phyloP scores from a whole-genome alignment of 2,888 invertebrate genomes.

The Tetranychus piercei region DNA sequence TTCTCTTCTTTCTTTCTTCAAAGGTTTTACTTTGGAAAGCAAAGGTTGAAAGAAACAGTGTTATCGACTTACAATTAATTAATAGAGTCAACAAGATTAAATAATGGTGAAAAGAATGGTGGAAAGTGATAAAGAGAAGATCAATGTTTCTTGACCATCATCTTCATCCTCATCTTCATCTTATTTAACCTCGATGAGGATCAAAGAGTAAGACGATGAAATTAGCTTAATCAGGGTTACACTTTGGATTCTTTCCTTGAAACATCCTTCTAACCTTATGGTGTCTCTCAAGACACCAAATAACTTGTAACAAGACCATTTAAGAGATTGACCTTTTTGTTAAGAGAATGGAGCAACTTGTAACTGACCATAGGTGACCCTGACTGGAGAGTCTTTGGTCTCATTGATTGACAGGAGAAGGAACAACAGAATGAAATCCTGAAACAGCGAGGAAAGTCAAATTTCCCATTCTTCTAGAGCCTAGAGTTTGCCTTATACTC shows the following conservation, averaged over 20 bases:
- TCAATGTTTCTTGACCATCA: background rate
- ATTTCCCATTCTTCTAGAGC: background rate
- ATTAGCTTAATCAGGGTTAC: background rate
- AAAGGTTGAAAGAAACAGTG: background rate
- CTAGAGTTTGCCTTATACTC: too few species aligned
- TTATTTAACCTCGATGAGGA: too few species aligned
- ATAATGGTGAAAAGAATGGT: background rate
- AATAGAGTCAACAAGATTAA: background rate
- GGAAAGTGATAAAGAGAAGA: background rate
- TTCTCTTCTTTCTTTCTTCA: background rate
- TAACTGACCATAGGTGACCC: background rate
- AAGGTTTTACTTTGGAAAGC: background rate
- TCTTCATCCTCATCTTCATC: background rate
- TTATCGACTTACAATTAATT: background rate
- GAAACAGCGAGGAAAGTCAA: background rate
- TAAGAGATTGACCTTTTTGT: too few species aligned
- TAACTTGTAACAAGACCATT: too few species aligned
- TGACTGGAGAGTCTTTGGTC: background rate
- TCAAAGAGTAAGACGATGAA: background rate
- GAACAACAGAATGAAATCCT: background rate
- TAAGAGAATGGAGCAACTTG: background rate
- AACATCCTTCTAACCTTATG: background rate
- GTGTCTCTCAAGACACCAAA: background rate
- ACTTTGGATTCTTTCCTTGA: background rate
- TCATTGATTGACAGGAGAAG: background rate